phyloP scores from a whole-genome alignment of 2,113 vertebrate species.

The Austrofundulus limnaeus region DNA sequence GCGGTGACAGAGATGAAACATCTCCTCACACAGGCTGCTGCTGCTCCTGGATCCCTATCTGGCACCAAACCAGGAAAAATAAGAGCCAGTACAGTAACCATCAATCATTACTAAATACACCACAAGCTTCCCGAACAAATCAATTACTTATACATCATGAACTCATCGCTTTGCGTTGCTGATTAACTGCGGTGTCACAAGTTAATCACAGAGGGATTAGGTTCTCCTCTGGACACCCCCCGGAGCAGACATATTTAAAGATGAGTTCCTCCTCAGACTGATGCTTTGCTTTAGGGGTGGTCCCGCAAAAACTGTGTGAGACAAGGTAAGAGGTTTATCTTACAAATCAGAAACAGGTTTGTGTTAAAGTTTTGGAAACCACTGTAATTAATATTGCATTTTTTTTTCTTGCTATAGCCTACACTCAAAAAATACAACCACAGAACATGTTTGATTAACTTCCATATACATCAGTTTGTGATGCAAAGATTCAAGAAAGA shows the following conservation, averaged over 20 bases:
- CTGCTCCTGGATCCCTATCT: conserved; percentile 23
- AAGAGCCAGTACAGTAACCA: conserved; percentile 27
- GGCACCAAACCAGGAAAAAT: conserved; percentile 34
- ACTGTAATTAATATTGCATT: too few relatives aligned
- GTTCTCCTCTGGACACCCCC: conserved; percentile 33
- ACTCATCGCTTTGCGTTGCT: conserved; percentile 37
- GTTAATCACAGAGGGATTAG: conserved; percentile 62
- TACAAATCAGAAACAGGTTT: not conserved
- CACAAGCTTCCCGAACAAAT: conserved; percentile 3
- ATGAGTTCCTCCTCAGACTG: conserved; percentile 12
- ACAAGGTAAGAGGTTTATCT: conserved; percentile 44
- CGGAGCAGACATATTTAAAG: conserved; percentile 48
- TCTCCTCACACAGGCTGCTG: conserved; percentile 17
- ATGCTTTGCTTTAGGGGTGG: not conserved
- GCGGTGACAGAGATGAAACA: conserved; percentile 13
- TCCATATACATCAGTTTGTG: too few relatives aligned
- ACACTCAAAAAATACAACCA: too few relatives aligned
- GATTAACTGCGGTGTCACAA: conserved; percentile 50
- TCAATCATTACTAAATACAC: conserved; percentile 45
- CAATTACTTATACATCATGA: conserved; percentile 34
- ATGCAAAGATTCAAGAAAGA: too few relatives aligned
- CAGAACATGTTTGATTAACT: too few relatives aligned
- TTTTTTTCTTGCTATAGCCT: too few relatives aligned
- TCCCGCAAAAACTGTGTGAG: conserved; percentile 11
- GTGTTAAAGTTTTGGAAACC: not conserved